phyloP scores from a whole-genome alignment of 2,797 vertebrate species.

The Aulostomus chinensis region DNA sequence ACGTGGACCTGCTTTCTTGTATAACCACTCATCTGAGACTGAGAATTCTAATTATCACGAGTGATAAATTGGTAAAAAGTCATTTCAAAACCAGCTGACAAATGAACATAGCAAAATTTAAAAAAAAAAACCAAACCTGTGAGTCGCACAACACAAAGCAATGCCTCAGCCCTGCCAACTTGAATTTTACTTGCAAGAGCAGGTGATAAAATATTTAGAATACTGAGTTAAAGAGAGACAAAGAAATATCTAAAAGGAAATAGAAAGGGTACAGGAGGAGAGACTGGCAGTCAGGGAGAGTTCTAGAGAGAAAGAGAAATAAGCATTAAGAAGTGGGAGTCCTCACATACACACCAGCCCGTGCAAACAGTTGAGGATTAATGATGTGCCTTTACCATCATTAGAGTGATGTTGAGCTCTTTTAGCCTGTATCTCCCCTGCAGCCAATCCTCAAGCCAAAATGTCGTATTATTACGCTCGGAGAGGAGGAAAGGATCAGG shows the following conservation, averaged over 20 bases:
- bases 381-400: slow-evolving; percentile 33
- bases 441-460: slow-evolving; percentile 10
- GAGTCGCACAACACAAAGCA: slow-evolving; percentile 6
- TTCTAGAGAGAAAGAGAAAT: neutral
- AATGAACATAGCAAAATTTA: neutral
- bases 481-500: slow-evolving; percentile 20
- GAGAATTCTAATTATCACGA: neutral
- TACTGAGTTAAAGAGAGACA: slow-evolving; percentile 1
- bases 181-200: slow-evolving; percentile 2
- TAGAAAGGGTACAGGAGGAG: neutral
- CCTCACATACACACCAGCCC: neutral
- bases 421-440: slow-evolving; percentile 28
- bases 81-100: neutral
- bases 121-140: too few relatives aligned
- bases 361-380: slow-evolving; percentile 37
- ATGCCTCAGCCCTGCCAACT: neutral
- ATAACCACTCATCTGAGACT: neutral
- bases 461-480: slow-evolving; percentile 25
- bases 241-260: slow-evolving; percentile 17
- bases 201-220: slow-evolving; percentile 35
- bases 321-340: neutral
- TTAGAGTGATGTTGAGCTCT: slow-evolving; percentile 36
- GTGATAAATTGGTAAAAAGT: neutral
- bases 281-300: neutral
- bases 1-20: too few relatives aligned